Conservation (phyloP, 2,113 vertebrate species). For the Notothenia coriiceps region DNA sequence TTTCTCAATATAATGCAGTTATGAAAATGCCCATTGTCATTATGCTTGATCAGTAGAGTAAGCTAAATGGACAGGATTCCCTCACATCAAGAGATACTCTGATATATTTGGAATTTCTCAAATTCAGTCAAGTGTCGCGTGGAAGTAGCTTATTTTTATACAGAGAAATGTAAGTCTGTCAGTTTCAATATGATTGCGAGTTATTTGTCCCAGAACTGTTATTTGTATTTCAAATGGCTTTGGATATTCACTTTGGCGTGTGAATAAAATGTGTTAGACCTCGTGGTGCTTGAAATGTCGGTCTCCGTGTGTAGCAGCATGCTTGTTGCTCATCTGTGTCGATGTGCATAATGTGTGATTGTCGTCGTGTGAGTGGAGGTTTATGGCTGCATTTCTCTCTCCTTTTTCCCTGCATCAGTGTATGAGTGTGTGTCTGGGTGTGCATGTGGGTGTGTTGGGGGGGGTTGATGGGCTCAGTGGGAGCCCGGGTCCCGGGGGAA, state of each 20-base stretch:
- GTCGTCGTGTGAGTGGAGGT: conserved; percentile 27
- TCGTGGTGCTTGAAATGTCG: conserved; percentile 33
- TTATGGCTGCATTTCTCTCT: conserved; percentile 38
- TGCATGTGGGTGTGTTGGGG: conserved; percentile 63
- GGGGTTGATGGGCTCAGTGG: conserved; percentile 84
- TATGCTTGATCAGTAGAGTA: conserved; percentile 19
- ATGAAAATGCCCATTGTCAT: conserved; percentile 19
- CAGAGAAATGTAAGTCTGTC: conserved; percentile 31
- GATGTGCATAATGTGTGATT: conserved; percentile 54
- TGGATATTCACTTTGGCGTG: conserved; percentile 40
- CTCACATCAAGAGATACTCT: neutral
- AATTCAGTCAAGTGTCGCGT: conserved; percentile 22
- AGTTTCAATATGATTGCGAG: conserved; percentile 23
- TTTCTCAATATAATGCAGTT: conserved; percentile 11
- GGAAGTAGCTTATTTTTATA: conserved; percentile 32
- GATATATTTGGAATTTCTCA: conserved; percentile 31
- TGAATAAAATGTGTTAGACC: conserved; percentile 51
- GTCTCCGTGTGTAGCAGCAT: conserved; percentile 43
- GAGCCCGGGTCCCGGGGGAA: conserved; percentile 85
- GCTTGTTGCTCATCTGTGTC: conserved; percentile 73
- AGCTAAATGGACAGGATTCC: conserved; percentile 33
- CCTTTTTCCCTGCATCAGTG: conserved; percentile 30
- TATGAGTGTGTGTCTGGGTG: conserved; percentile 41
- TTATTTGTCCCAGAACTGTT: conserved; percentile 47
- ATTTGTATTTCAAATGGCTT: conserved; percentile 42